A percentile compares a stretch with the other conserved stretches of the same genome.
These are phyloP conservation scores for Neoarius graeffei DNA, from an alignment of 2,113 vertebrate species.

Conservation along the genomic window DNA sequence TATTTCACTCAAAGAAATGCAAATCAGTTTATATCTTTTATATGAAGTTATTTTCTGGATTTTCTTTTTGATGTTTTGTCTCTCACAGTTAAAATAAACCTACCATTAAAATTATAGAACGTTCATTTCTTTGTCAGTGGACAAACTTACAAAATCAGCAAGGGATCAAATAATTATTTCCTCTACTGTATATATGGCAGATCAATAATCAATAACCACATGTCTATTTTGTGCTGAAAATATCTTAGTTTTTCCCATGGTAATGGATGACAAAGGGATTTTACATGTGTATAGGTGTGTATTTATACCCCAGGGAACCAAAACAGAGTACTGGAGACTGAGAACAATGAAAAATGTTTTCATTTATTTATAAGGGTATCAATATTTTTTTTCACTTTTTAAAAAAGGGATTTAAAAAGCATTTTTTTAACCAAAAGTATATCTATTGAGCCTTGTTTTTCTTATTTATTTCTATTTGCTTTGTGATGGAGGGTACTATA, in stretches of 20 bases:
- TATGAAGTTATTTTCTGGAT: too few relatives aligned
- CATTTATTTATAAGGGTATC: not conserved
- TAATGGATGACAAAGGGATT: not conserved
- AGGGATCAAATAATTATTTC: too few relatives aligned
- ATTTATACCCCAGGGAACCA: not conserved
- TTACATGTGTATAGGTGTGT: not conserved
- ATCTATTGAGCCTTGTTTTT: not conserved
- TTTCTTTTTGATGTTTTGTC: too few relatives aligned
- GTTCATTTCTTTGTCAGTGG: too few relatives aligned
- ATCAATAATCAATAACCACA: not conserved
- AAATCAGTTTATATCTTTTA: too few relatives aligned
- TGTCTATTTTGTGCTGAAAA: not conserved
- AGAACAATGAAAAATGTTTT: not conserved
- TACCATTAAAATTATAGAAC: too few relatives aligned
- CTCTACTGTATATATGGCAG: too few relatives aligned
- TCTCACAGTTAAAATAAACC: too few relatives aligned
- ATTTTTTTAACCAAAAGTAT: not conserved
- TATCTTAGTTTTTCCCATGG: not conserved
- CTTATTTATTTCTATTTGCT: not conserved
- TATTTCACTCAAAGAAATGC: too few relatives aligned
- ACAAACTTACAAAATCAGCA: too few relatives aligned
- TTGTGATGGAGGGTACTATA: not conserved
- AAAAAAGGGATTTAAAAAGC: not conserved
- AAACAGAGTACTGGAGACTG: not conserved
- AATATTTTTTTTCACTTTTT: not conserved